These are phyloP conservation scores for Halcyon smyrnensis DNA, from an alignment of 2,797 vertebrate species.

Conservation along the genomic window DNA sequence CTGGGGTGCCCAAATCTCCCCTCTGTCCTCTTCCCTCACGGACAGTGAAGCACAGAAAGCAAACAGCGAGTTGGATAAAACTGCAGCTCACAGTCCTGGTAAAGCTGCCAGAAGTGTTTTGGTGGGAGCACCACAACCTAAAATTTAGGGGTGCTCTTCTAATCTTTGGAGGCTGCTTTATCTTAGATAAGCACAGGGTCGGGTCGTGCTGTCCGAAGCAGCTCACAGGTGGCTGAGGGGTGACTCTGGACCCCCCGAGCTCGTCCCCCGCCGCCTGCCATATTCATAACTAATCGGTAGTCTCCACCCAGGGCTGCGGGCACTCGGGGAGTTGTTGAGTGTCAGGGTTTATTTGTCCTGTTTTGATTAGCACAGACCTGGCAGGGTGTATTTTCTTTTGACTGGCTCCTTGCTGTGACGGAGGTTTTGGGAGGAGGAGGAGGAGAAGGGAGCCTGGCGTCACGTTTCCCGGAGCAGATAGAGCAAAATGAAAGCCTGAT, in stretches of 20 bases:
- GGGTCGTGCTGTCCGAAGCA: neutral
- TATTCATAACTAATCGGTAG: slow-evolving; percentile 77
- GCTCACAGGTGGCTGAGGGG: neutral
- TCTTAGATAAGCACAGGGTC: slow-evolving; percentile 3
- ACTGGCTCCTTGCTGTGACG: slow-evolving; percentile 80
- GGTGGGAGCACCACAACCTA: too few species aligned
- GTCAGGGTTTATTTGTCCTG: slow-evolving; percentile 84
- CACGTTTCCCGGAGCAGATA: slow-evolving; percentile 15
- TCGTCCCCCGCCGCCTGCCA: slow-evolving; percentile 14
- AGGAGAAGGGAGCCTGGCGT: slow-evolving; percentile 34
- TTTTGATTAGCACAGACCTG: slow-evolving; percentile 81
- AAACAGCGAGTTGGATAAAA: neutral
- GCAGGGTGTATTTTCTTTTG: slow-evolving; percentile 81
- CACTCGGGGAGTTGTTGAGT: slow-evolving; percentile 82
- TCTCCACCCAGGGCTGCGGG: slow-evolving; percentile 66
- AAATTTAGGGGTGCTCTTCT: neutral
- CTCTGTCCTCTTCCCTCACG: rapidly evolving
- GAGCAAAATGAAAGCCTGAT: neutral
- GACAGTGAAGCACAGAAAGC: neutral
- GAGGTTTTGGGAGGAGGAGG: slow-evolving; percentile 64
- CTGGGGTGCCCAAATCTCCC: rapidly evolving
- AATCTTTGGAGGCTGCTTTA: neutral
- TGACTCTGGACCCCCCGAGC: slow-evolving; percentile 15
- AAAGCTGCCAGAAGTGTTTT: neutral
- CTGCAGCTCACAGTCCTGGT: neutral